Conservation (phyloP, 2,797 vertebrate genomes). For the Chelonia mydas region DNA sequence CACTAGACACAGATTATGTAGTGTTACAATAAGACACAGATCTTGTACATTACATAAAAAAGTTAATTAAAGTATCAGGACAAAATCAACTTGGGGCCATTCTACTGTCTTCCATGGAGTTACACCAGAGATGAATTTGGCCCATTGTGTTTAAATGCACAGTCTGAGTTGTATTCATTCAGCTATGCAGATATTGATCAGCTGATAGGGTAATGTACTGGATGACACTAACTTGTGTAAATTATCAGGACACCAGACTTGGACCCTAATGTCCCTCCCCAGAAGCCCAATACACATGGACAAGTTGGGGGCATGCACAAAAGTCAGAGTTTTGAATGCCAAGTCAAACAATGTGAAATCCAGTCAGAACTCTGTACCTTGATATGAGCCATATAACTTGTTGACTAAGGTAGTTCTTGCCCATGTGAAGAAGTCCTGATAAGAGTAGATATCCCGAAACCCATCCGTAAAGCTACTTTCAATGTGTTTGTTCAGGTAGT, state of each 20-base stretch:
- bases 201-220: background rate
- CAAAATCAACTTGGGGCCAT: background rate
- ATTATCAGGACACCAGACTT: background rate
- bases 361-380: constrained; percentile 81
- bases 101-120: background rate
- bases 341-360: background rate
- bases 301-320: background rate
- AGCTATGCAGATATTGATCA: background rate
- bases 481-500: constrained; percentile 91
- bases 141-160: background rate
- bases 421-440: constrained; percentile 90
- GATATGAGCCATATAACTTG: constrained; percentile 88
- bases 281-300: background rate
- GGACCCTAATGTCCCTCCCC: background rate
- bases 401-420: constrained; percentile 89
- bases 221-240: background rate
- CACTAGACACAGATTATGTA: background rate
- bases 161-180: background rate
- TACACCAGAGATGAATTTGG: background rate
- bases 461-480: constrained; percentile 89
- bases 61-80: background rate
- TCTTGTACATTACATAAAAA: background rate
- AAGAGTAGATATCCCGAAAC: constrained; percentile 84
- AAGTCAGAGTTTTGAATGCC: constrained; percentile 6
- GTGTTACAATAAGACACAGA: background rate